Base-by-base conservation (phyloP, 2,888 invertebrate species). In the Xanthorhoe spadicearia region DNA sequence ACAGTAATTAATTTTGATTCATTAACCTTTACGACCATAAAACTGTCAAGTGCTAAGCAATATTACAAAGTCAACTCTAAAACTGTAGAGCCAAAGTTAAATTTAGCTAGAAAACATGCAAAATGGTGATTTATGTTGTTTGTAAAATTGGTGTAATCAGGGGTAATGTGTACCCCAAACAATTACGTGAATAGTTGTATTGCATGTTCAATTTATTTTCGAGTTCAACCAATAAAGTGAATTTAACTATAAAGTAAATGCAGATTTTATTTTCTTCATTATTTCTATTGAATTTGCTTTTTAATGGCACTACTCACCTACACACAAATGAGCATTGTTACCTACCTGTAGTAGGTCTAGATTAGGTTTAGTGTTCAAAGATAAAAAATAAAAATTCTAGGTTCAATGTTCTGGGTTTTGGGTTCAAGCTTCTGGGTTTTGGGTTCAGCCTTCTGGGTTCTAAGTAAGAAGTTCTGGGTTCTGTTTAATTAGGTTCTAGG, bases 1-100 rank as follows among this genome's bases (percentile, higher is more conserved):
- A 65, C 54, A 58, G 66, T 61, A 60, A 65, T 70, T 77, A 69
- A 74, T 66, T 68, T 69, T 68, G 67, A 72, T 72, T 73, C 71
- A 74, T 66, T 71, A 72, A 35, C 51, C 28, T 69, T 62, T 62
- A 53, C 15, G 43, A 46, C 13, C 13, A 62, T 46, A 23, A 13
- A 66, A 51, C 17, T 59, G 15, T 38, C 8, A 17, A 49, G 50
- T 50, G 8, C 38, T 53, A 17, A 18, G 15, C 17, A 35, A 19
- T 9, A 23, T 19, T 19, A 35, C 35, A 59, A 59, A 59, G 1
- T 51, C 9, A 38, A 59, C 59, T 23, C 51, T 43, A 52, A 23
- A n/a, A 0, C 3, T 9, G 6, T 43, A 43, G 52, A 48, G n/a
- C 15, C n/a, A 18, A 6, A 58, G 55, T 52, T 48, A 4, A 43